Evolutionary conservation across 2,888 invertebrate genomes (phyloP).

Genomic region (Limnephilus rhombicus): DNA sequence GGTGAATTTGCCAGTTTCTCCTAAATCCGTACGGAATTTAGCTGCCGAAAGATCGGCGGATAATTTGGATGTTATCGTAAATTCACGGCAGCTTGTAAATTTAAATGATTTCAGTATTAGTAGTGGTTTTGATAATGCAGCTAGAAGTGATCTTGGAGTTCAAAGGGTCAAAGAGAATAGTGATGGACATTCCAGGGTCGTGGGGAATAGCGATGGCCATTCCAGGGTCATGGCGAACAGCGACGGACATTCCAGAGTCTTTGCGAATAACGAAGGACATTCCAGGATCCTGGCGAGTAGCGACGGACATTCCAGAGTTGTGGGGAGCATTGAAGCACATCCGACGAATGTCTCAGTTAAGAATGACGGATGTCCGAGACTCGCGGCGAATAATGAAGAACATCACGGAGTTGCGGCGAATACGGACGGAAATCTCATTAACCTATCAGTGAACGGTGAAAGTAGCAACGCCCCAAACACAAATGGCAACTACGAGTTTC

Average conservation of each 20-base stretch:
- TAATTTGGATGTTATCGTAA: background rate
- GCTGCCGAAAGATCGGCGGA: background rate
- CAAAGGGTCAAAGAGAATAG: background rate
- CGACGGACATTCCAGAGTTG: too few relatives aligned
- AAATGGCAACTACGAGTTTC: constrained; percentile 58
- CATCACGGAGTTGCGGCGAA: background rate
- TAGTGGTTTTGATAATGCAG: background rate
- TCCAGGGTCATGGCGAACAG: background rate
- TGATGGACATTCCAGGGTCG: background rate
- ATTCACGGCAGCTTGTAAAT: background rate
- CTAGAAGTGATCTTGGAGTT: background rate
- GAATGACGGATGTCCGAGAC: too few relatives aligned
- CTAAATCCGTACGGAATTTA: background rate
- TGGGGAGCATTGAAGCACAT: too few relatives aligned
- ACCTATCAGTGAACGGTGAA: background rate
- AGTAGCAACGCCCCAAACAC: background rate
- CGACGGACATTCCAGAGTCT: background rate
- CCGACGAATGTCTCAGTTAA: too few relatives aligned
- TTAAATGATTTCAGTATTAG: background rate
- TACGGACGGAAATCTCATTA: background rate
- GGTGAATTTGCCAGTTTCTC: constrained; percentile 33
- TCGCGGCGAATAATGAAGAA: too few relatives aligned
- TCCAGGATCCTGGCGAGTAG: too few relatives aligned
- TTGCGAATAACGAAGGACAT: background rate
- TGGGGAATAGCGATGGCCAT: background rate